Base-by-base conservation (phyloP, 1,140 invertebrate species). In the Bathynomus jamesi region DNA sequence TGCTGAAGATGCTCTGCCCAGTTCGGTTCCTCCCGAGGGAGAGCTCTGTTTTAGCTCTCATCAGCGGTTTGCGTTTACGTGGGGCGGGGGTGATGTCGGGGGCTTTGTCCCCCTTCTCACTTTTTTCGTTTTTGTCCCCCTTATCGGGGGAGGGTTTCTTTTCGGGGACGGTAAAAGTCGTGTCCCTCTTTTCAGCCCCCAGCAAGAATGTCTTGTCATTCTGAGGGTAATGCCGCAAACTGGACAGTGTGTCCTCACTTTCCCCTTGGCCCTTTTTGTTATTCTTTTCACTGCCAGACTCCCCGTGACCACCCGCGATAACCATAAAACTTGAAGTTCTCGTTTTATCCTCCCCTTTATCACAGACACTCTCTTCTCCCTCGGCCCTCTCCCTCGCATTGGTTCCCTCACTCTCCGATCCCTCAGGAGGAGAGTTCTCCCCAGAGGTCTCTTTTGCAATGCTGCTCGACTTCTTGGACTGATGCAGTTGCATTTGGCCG, bases 1-100 rank as follows among this genome's bases (percentile, higher is more conserved):
- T 29, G 28, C 67, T 75, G 4, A 76, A 67, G 17, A 78, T 63
- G 11, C 40, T 53, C 21, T 66, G 53, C 21, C 72, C 70, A 3
- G 74, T 53, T 11, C 72, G 68, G 17, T 71, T 76, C 28, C 78
- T 73, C 64, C 78, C 78, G 25, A 79, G 62, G 10, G 76, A 75
- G 4, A 78, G 70, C 61, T 79, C 78, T 67, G 78, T 79, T 72
- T 78, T 77, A 17, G 78, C 75, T 70, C 78, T 67, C 65, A 78
- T 78, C 63, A 74, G 63, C 0, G 76, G 76, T 31, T 73, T 73
- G 17, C 74, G 71, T 61, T 76, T 61, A 64, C 78, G 68, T 63
- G 78, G 70, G 62, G 62, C 46, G 31, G 70, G 77, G 21, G 61
- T 60, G 21, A 71, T 53, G 21, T 53, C 40, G 40, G 2, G 40